These are phyloP conservation scores for Dissostichus mawsoni DNA, from an alignment of 2,113 vertebrate genomes.

Conservation along the genomic window DNA sequence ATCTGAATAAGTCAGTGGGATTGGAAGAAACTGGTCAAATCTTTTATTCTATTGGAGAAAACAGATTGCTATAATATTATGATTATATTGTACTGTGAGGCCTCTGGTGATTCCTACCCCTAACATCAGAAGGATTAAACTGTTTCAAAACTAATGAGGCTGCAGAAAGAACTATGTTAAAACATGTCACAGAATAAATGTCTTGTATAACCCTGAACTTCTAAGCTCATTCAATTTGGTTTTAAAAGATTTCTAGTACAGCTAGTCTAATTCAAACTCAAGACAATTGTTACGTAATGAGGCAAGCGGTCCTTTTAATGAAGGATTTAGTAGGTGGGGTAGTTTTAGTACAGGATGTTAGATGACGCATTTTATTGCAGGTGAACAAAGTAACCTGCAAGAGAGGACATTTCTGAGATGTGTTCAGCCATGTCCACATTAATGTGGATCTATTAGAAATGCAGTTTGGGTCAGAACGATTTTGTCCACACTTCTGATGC, in stretches of 20 bases:
- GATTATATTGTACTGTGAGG: no score
- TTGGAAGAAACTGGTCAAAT: no score
- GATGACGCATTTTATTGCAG: constrained; percentile 34
- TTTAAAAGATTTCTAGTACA: constrained; percentile 3
- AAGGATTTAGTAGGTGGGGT: constrained; percentile 32
- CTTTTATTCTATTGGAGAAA: no score
- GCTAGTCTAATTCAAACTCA: neutral
- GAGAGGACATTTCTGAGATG: neutral
- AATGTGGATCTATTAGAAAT: neutral
- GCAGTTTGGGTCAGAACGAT: neutral
- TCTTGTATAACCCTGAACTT: constrained; percentile 21
- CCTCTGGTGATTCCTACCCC: no score
- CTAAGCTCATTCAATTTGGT: constrained; percentile 14
- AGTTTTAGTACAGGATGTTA: constrained; percentile 6
- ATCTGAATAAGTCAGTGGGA: no score
- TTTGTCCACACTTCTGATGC: neutral
- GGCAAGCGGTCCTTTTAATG: neutral
- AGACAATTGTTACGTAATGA: constrained; percentile 2
- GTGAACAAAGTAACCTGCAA: constrained; percentile 11
- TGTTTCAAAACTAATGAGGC: neutral
- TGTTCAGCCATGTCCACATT: neutral
- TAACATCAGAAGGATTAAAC: no score
- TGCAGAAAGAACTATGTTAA: neutral
- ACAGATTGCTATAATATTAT: no score
- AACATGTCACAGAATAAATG: constrained; percentile 6